phyloP scores from a whole-genome alignment of 1,140 invertebrate species.

The Sitodiplosis mosellana region DNA sequence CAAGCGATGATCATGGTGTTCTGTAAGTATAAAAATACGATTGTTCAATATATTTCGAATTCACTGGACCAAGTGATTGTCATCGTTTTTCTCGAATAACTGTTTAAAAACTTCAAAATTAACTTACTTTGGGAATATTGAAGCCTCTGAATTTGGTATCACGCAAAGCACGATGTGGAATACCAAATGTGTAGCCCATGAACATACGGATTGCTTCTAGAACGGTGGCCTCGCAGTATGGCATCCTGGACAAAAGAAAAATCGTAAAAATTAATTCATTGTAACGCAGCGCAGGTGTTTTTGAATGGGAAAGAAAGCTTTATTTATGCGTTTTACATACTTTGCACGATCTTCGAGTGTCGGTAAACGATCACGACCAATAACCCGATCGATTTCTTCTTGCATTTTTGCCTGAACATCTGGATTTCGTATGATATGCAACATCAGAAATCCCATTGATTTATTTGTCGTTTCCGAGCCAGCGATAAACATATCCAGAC shows the following conservation, averaged over 20 bases:
- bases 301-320: no score
- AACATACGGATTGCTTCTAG: constrained; percentile 60
- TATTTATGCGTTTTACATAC: constrained; percentile 28
- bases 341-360: constrained; percentile 45
- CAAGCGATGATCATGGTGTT: constrained; percentile 72
- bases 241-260: constrained; percentile 49
- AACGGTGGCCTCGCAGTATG: constrained; percentile 59
- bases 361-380: constrained; percentile 47
- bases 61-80: background rate
- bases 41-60: background rate
- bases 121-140: constrained; percentile 50
- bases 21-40: constrained; percentile 26
- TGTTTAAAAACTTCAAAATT: background rate
- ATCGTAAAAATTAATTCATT: no score
- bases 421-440: constrained; percentile 57
- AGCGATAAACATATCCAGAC: constrained; percentile 65
- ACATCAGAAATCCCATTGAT: constrained; percentile 54
- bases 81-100: background rate
- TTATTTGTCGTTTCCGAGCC: constrained; percentile 69
- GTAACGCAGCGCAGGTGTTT: no score
- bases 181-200: constrained; percentile 54
- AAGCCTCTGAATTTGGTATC: constrained; percentile 52
- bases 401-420: constrained; percentile 60
- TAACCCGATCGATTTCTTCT: constrained; percentile 56
- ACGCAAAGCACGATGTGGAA: constrained; percentile 54